A percentile compares a stretch with the other conserved stretches of the same genome.
phyloP scores from a whole-genome alignment of 2,113 vertebrate genomes.

The Coreoperca whiteheadi region DNA sequence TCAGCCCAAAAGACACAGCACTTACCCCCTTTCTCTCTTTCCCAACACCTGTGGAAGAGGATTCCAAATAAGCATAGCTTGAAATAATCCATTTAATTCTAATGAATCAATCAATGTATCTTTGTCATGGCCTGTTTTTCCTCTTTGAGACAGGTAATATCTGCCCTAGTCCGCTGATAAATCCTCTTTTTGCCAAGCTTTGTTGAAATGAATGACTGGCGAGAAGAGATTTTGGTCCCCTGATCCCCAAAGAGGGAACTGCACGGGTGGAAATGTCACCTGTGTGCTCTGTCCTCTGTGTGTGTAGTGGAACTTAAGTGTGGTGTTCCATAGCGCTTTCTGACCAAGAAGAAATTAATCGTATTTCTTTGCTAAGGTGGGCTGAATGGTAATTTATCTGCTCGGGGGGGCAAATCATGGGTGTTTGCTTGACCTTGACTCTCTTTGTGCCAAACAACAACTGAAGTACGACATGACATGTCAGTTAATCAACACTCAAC shows the following conservation, averaged over 20 bases:
- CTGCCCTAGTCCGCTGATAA: constrained; percentile 11
- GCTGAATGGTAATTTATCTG: constrained; percentile 45
- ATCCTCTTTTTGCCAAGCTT: constrained; percentile 26
- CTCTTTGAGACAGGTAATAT: constrained; percentile 25
- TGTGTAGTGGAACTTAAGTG: constrained; percentile 30
- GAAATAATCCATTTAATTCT: constrained; percentile 41
- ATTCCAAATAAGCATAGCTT: constrained; percentile 10
- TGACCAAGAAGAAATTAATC: constrained; percentile 28
- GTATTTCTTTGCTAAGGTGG: constrained; percentile 27
- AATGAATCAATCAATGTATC: constrained; percentile 37
- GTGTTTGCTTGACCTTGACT: constrained; percentile 52
- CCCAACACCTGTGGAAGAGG: background rate
- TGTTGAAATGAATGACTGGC: constrained; percentile 14
- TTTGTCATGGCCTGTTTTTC: background rate
- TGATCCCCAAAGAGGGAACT: constrained; percentile 43
- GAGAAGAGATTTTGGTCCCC: constrained; percentile 29
- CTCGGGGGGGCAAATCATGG: background rate
- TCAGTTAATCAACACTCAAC: constrained; percentile 32
- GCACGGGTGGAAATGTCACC: constrained; percentile 45
- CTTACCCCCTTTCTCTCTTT: background rate
- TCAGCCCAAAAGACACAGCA: constrained; percentile 6
- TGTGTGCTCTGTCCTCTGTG: constrained; percentile 17
- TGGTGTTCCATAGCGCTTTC: constrained; percentile 5
- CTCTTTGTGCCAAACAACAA: constrained; percentile 32
- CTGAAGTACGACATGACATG: constrained; percentile 43